Evolutionary conservation across 1,140 invertebrate species (phyloP).

Genomic region (Caenorhabditis remanei): DNA sequence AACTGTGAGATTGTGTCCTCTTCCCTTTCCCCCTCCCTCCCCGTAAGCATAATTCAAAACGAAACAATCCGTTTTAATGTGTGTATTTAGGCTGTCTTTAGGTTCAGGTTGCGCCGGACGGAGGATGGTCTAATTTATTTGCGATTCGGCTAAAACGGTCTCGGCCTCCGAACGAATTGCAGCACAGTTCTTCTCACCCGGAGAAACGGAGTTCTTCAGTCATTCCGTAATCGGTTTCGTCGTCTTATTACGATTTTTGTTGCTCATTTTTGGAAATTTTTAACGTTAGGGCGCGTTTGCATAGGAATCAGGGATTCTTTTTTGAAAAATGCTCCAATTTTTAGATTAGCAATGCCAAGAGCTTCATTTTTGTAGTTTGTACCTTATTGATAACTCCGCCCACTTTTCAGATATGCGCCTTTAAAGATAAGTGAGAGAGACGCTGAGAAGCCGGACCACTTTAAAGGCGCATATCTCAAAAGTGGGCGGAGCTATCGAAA

Average conservation of each 20-base stretch:
- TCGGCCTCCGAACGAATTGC: slow-evolving; percentile 36
- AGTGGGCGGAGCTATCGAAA: too few relatives aligned
- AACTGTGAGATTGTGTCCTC: not conserved
- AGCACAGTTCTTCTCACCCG: slow-evolving; percentile 50
- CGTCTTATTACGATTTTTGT: slow-evolving; percentile 11
- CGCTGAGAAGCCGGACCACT: too few relatives aligned
- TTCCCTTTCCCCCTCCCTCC: too few relatives aligned
- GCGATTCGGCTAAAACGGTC: slow-evolving; percentile 47
- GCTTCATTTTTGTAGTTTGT: too few relatives aligned
- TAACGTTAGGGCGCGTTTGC: not conserved
- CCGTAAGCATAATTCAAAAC: slow-evolving; percentile 7
- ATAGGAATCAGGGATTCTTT: too few relatives aligned
- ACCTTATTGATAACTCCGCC: too few relatives aligned
- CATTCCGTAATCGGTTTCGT: slow-evolving; percentile 10
- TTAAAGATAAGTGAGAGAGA: too few relatives aligned
- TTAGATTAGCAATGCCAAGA: too few relatives aligned
- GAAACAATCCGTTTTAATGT: slow-evolving; percentile 6
- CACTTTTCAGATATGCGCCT: too few relatives aligned
- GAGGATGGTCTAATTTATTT: slow-evolving; percentile 39
- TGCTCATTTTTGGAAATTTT: not conserved
- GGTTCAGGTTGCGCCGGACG: slow-evolving; percentile 32
- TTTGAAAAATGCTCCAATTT: too few relatives aligned
- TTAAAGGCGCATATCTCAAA: too few relatives aligned
- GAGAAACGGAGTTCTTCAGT: not conserved
- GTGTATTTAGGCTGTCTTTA: slow-evolving; percentile 45